Evolutionary conservation across 2,797 vertebrate species (phyloP).

Genomic region (Rhincodon typus): DNA sequence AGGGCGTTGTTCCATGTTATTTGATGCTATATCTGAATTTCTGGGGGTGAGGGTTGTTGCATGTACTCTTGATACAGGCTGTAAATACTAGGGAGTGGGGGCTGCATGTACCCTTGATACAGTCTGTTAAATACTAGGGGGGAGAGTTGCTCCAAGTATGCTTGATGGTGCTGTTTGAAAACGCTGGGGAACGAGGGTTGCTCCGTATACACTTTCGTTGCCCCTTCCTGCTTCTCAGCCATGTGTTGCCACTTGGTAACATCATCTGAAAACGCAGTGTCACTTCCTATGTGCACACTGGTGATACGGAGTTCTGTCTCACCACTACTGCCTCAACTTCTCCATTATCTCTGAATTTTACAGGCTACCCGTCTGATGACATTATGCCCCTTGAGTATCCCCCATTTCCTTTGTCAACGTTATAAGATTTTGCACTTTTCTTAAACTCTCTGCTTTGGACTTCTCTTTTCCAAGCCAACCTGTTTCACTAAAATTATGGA

Average conservation of each 20-base stretch:
- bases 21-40: too few relatives aligned
- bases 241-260: not conserved
- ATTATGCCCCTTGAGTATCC: too few relatives aligned
- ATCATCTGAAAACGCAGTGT: not conserved
- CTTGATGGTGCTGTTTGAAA: not conserved
- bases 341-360: not conserved
- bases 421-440: not conserved
- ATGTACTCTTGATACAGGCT: not conserved
- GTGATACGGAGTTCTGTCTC: not conserved
- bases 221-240: not conserved
- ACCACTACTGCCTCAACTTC: not conserved
- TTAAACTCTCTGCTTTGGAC: not conserved
- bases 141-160: too few relatives aligned
- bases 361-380: not conserved
- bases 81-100: not conserved
- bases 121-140: not conserved
- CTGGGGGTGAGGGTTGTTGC: too few relatives aligned
- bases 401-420: not conserved
- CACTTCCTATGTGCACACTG: not conserved
- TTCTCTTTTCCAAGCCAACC: too few relatives aligned
- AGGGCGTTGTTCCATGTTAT: not conserved
- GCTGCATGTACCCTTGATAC: too few relatives aligned
- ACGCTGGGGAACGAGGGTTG: not conserved
- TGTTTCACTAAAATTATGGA: too few relatives aligned
- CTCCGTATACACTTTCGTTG: too few relatives aligned